phyloP scores from a whole-genome alignment of 37 sponge, comb jelly and placozoan species.

The Cladorhizidae sp. region DNA sequence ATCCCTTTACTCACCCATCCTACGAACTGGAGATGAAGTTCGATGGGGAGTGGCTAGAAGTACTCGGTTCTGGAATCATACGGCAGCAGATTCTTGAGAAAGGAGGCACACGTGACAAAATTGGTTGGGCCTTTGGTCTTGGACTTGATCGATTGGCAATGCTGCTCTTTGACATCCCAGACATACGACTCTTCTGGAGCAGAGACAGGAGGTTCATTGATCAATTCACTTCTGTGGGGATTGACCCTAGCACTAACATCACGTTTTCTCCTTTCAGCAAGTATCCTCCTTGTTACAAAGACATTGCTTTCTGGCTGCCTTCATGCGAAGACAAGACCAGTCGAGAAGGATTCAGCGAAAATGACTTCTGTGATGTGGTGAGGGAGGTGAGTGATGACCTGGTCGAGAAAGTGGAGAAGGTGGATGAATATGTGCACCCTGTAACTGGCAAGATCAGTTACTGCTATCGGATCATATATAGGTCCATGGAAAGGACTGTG shows the following conservation, averaged over 20 bases:
- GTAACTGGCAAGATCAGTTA: conserved; percentile 41
- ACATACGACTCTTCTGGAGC: conserved; percentile 94
- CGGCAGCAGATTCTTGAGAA: conserved; percentile 63
- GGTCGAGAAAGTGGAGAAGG: conserved; percentile 75
- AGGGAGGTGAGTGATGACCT: conserved; percentile 69
- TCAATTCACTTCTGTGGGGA: conserved; percentile 68
- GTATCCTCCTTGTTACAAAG: conserved; percentile 78
- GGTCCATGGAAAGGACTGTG: conserved; percentile 84
- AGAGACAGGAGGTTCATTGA: conserved; percentile 74
- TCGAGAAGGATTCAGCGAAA: conserved; percentile 31
- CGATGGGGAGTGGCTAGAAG: conserved; percentile 90
- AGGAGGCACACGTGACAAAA: conserved; percentile 57
- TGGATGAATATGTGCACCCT: conserved; percentile 70
- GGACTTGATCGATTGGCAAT: conserved; percentile 95
- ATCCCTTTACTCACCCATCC: conserved; percentile 97
- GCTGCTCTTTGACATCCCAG: conserved; percentile 89
- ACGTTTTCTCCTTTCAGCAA: conserved; percentile 54
- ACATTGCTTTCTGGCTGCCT: conserved; percentile 88
- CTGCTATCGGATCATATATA: conserved; percentile 78
- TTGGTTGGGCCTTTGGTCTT: conserved; percentile 97
- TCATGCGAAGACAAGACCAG: not conserved
- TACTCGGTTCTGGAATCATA: conserved; percentile 94
- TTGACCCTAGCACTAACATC: conserved; percentile 50
- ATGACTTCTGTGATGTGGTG: conserved; percentile 83
- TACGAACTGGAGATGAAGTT: conserved; percentile 91